These are phyloP conservation scores for Neoscelio sp. DNA, from an alignment of 2,888 invertebrate species.

Conservation along the genomic window DNA sequence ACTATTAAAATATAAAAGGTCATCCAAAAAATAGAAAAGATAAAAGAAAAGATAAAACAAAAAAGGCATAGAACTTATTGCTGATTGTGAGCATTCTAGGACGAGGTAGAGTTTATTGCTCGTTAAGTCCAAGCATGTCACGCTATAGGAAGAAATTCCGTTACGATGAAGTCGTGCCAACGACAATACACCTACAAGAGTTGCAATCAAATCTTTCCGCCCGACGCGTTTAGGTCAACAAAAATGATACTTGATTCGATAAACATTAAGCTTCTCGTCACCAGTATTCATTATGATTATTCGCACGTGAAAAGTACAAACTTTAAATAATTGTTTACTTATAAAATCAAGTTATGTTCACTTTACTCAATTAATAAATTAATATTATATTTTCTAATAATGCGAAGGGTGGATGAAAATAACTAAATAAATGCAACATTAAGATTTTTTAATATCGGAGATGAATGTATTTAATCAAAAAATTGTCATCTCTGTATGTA, in stretches of 20 bases:
- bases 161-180: constrained; percentile 34
- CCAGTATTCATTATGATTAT: background rate
- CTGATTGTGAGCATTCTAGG: constrained; percentile 36
- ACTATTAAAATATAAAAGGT: background rate
- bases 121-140: constrained; percentile 34
- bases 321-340: too few species aligned
- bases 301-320: background rate
- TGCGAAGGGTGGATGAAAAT: too few species aligned
- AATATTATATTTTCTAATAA: too few species aligned
- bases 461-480: too few species aligned
- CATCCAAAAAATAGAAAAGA: background rate
- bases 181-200: constrained; percentile 12
- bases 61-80: constrained; percentile 19
- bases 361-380: too few species aligned
- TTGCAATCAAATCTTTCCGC: constrained; percentile 22
- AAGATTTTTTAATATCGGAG: too few species aligned
- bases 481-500: too few species aligned
- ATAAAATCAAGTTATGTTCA: too few species aligned
- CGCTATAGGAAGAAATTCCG: constrained; percentile 25
- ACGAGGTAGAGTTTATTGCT: constrained; percentile 31
- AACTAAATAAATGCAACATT: too few species aligned
- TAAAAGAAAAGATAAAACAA: constrained; percentile 6
- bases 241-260: constrained; percentile 16
- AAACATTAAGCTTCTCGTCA: background rate
- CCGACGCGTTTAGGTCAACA: background rate